Conservation (phyloP, 1,140 invertebrate species). For the Archegozetes longisetosus region DNA sequence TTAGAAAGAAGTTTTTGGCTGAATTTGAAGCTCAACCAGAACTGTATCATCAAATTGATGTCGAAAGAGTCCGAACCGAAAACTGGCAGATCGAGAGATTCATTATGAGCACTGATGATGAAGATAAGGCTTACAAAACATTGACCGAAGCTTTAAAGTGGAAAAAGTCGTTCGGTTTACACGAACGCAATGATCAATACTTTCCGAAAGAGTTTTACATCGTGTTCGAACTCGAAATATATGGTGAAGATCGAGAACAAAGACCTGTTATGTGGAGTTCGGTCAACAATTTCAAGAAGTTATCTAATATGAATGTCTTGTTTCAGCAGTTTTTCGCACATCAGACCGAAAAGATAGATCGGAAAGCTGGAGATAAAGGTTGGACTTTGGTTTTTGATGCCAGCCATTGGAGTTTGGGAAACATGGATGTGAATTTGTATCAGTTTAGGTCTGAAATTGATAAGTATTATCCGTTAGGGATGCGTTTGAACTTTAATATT, state of each 20-base stretch:
- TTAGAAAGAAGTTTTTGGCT: not conserved
- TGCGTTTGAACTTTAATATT: not conserved
- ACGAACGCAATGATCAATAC: not conserved
- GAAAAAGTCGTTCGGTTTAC: not conserved
- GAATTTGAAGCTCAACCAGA: slow-evolving; percentile 1
- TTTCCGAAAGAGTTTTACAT: not conserved
- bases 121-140: not conserved
- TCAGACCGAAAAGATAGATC: not conserved
- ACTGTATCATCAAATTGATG: slow-evolving; percentile 12
- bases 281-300: not conserved
- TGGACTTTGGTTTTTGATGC: not conserved
- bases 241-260: not conserved
- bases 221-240: not conserved
- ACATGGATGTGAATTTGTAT: not conserved
- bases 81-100: slow-evolving; percentile 53
- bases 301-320: not conserved
- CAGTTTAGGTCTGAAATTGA: not conserved
- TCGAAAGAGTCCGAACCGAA: slow-evolving; percentile 32
- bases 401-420: not conserved
- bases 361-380: not conserved
- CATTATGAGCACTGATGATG: slow-evolving; percentile 32
- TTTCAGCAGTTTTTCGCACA: not conserved
- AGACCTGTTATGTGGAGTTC: not conserved
- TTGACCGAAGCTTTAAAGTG: not conserved
- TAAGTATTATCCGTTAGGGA: not conserved